phyloP scores from a whole-genome alignment of 2,888 invertebrate genomes.

The Parasteatoda lunata region DNA sequence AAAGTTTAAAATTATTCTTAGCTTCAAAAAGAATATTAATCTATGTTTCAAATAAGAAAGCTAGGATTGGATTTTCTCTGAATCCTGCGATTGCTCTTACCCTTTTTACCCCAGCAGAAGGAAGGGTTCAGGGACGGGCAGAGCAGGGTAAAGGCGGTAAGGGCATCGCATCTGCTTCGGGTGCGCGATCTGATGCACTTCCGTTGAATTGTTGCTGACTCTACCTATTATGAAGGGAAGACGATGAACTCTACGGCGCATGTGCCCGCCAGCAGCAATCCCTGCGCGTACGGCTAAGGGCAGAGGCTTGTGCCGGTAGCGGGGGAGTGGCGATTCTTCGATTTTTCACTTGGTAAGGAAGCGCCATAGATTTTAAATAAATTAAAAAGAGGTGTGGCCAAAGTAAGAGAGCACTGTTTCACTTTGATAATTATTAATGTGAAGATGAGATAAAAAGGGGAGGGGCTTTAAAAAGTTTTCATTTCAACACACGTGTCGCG shows the following conservation, averaged over 20 bases:
- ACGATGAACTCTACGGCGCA: constrained; percentile 65
- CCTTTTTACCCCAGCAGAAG: background rate
- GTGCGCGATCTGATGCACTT: constrained; percentile 19
- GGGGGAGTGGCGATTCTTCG: constrained; percentile 35
- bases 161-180: constrained; percentile 29
- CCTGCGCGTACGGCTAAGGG: constrained; percentile 7
- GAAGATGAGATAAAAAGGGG: constrained; percentile 1
- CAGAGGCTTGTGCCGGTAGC: background rate
- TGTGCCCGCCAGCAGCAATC: constrained; percentile 45
- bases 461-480: constrained; percentile 2
- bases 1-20: too few species aligned
- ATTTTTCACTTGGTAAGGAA: constrained; percentile 1
- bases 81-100: background rate
- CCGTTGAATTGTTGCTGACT: constrained; percentile 40
- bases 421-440: constrained; percentile 40
- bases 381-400: constrained; percentile 61
- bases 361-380: constrained; percentile 50
- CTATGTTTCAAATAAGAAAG: too few species aligned
- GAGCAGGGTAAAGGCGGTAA: constrained; percentile 30
- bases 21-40: too few species aligned
- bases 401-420: background rate
- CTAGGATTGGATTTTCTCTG: background rate
- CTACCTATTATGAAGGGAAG: constrained; percentile 11
- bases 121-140: constrained; percentile 42
- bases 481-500: background rate